A percentile compares a stretch with the other conserved stretches of the same genome.
Evolutionary conservation across 1,140 invertebrate species (phyloP).

Genomic region (Drosophila lacteicornis): DNA sequence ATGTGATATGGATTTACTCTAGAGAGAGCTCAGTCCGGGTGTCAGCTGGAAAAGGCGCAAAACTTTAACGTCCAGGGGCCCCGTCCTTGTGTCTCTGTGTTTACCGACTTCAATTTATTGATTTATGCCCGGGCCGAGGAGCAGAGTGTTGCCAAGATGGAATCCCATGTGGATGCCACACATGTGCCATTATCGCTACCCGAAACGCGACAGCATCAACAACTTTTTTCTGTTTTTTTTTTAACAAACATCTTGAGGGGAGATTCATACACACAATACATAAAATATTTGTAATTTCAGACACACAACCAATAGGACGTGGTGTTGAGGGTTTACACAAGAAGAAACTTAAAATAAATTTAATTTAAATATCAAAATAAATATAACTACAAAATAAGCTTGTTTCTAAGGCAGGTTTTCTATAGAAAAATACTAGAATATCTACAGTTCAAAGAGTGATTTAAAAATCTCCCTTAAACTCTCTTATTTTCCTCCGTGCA

Average conservation of each 20-base stretch:
- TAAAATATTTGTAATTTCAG: constrained; percentile 66
- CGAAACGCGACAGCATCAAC: constrained; percentile 14
- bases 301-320: constrained; percentile 60
- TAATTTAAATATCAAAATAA: not conserved
- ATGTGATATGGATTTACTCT: constrained; percentile 27
- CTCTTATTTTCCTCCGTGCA: not conserved
- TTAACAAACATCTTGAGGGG: constrained; percentile 58
- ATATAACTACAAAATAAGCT: not conserved
- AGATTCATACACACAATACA: constrained; percentile 61
- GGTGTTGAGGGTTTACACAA: constrained; percentile 16
- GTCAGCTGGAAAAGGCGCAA: constrained; percentile 30
- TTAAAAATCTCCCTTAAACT: not conserved
- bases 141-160: constrained; percentile 55
- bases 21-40: constrained; percentile 4
- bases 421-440: no score
- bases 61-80: constrained; percentile 34
- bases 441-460: not conserved
- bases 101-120: constrained; percentile 60
- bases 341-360: not conserved
- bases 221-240: constrained; percentile 14
- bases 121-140: constrained; percentile 64
- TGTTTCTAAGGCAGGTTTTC: not conserved
- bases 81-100: constrained; percentile 12
- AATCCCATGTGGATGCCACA: constrained; percentile 69
- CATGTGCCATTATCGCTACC: constrained; percentile 74